phyloP scores from a whole-genome alignment of 2,888 invertebrate genomes.

The Brachylomia viminalis region DNA sequence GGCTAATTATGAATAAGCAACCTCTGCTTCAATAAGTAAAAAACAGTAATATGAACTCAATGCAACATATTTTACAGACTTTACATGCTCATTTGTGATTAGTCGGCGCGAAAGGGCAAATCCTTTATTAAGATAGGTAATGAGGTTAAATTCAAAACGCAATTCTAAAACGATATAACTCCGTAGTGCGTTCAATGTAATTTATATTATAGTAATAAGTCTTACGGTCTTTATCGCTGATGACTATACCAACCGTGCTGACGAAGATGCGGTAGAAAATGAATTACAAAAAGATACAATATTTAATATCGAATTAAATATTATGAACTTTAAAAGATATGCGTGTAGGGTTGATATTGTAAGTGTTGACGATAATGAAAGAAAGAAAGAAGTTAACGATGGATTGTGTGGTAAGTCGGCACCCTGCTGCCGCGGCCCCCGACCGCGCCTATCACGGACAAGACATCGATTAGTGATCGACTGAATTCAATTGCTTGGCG shows the following conservation, averaged over 20 bases:
- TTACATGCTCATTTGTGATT: constrained; percentile 91
- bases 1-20: constrained; percentile 90
- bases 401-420: constrained; percentile 91
- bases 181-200: constrained; percentile 72
- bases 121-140: constrained; percentile 91
- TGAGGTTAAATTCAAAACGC: constrained; percentile 87
- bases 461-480: constrained; percentile 91
- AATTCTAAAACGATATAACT: constrained; percentile 78
- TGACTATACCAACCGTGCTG: constrained; percentile 79
- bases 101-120: constrained; percentile 91
- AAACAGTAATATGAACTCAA: constrained; percentile 88
- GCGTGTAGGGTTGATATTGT: constrained; percentile 85
- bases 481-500: constrained; percentile 90
- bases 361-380: constrained; percentile 86
- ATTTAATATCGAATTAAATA: constrained; percentile 81
- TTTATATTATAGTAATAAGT: constrained; percentile 79
- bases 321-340: constrained; percentile 81
- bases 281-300: constrained; percentile 87
- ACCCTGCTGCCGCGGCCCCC: constrained; percentile 90
- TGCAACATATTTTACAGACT: constrained; percentile 90
- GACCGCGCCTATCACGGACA: constrained; percentile 90
- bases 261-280: constrained; percentile 89
- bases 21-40: constrained; percentile 80
- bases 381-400: constrained; percentile 90
- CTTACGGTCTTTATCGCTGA: constrained; percentile 79